phyloP scores from a whole-genome alignment of 1,140 invertebrate species.

The Papilio polytes region DNA sequence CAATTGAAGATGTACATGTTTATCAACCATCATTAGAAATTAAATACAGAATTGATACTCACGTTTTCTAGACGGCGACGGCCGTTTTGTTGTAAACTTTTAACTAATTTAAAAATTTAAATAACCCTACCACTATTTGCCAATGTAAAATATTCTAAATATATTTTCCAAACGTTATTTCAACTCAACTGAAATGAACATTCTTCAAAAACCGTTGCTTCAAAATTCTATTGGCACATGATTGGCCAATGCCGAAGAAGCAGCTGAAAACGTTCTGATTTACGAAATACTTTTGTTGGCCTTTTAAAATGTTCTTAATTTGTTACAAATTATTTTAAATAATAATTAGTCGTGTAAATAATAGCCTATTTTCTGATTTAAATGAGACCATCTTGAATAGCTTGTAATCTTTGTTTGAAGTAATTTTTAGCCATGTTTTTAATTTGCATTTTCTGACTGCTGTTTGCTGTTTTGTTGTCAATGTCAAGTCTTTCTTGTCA shows the following conservation, averaged over 20 bases:
- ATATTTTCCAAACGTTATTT: conserved; percentile 56
- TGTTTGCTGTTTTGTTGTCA: not conserved
- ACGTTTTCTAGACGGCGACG: conserved; percentile 60
- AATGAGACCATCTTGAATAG: too few species aligned
- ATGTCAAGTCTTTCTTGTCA: not conserved
- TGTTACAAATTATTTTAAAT: too few species aligned
- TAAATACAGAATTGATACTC: conserved; percentile 61
- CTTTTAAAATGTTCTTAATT: too few species aligned
- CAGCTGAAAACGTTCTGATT: conserved; percentile 51
- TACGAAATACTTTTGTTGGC: conserved; percentile 32
- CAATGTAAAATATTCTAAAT: conserved; percentile 62
- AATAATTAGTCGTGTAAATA: too few species aligned
- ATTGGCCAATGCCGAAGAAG: conserved; percentile 57
- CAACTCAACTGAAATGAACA: conserved; percentile 75
- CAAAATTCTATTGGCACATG: conserved; percentile 67
- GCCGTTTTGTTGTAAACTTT: conserved; percentile 64
- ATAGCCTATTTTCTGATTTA: too few species aligned
- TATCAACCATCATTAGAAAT: conserved; percentile 59
- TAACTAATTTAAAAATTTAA: conserved; percentile 57
- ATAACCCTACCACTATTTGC: conserved; percentile 52
- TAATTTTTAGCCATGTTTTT: not conserved
- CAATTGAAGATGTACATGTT: conserved; percentile 69
- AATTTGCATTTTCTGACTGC: not conserved
- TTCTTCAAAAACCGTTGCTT: conserved; percentile 79
- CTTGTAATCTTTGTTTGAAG: too few species aligned